Conservation (phyloP, 2,888 invertebrate genomes). For the Brachycybe producta region DNA sequence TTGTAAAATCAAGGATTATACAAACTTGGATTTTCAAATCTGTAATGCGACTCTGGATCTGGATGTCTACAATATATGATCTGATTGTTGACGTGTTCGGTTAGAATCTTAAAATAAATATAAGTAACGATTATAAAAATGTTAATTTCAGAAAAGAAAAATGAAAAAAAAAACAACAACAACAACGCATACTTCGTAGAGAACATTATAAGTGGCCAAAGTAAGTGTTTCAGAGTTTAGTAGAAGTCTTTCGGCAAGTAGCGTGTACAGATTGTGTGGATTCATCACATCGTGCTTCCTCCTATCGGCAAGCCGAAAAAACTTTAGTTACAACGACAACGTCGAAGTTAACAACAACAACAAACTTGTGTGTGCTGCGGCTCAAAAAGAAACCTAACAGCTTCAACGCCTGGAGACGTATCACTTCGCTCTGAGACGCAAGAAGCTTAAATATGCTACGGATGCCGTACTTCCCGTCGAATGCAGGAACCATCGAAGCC, state of each 20-base stretch:
- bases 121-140: slow-evolving; percentile 2
- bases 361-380: slow-evolving; percentile 93
- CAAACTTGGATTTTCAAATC: slow-evolving; percentile 93
- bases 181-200: slow-evolving; percentile 73
- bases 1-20: slow-evolving; percentile 23
- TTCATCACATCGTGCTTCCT: slow-evolving; percentile 99
- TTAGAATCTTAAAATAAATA: slow-evolving; percentile 55
- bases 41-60: slow-evolving; percentile 86
- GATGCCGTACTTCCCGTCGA: slow-evolving; percentile 93
- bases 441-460: slow-evolving; percentile 93
- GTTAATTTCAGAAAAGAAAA: background rate
- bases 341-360: background rate
- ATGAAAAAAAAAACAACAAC: too few relatives aligned
- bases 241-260: slow-evolving; percentile 82
- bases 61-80: slow-evolving; percentile 85
- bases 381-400: slow-evolving; percentile 94
- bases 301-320: slow-evolving; percentile 41
- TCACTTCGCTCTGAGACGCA: slow-evolving; percentile 88
- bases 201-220: slow-evolving; percentile 91
- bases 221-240: slow-evolving; percentile 79
- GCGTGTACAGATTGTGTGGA: slow-evolving; percentile 92
- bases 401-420: slow-evolving; percentile 89
- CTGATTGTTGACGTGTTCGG: slow-evolving; percentile 91
- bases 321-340: background rate
- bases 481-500: slow-evolving; percentile 96